phyloP scores from a whole-genome alignment of 2,888 invertebrate genomes.

The Smittia aterrima region DNA sequence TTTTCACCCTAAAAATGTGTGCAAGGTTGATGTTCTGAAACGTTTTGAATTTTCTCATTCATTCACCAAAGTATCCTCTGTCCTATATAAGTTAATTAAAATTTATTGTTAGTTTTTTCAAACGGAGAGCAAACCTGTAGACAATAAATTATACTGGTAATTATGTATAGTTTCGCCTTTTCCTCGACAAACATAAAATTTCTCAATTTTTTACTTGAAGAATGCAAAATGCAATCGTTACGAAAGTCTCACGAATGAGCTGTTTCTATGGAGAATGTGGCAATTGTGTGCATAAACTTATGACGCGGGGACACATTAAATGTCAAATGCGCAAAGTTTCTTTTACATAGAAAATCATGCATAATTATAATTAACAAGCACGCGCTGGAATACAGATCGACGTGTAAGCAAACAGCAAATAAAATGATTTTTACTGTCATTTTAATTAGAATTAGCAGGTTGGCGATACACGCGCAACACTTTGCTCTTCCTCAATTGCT shows the following conservation, averaged over 20 bases:
- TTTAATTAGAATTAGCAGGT: constrained; percentile 29
- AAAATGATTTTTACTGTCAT: constrained; percentile 16
- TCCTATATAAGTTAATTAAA: constrained; percentile 34
- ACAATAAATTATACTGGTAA: constrained; percentile 37
- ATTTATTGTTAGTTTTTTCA: constrained; percentile 36
- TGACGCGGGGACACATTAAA: constrained; percentile 21
- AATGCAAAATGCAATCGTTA: constrained; percentile 6
- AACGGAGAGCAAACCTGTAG: constrained; percentile 18
- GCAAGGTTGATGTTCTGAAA: too few relatives aligned
- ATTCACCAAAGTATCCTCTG: neutral
- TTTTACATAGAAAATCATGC: constrained; percentile 24
- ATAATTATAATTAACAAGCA: constrained; percentile 28
- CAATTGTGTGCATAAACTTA: neutral
- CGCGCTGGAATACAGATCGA: neutral
- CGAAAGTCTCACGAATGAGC: neutral
- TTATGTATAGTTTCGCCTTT: constrained; percentile 22
- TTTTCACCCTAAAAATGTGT: neutral
- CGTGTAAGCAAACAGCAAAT: neutral
- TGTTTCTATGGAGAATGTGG: neutral
- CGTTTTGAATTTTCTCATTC: too few relatives aligned
- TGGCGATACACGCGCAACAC: neutral
- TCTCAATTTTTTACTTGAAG: neutral
- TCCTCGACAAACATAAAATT: neutral
- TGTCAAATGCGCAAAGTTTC: constrained; percentile 1
- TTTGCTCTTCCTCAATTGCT: too few relatives aligned